Conservation (phyloP, 37 sponge, comb jelly and placozoan species). For the Spongia lamella region DNA sequence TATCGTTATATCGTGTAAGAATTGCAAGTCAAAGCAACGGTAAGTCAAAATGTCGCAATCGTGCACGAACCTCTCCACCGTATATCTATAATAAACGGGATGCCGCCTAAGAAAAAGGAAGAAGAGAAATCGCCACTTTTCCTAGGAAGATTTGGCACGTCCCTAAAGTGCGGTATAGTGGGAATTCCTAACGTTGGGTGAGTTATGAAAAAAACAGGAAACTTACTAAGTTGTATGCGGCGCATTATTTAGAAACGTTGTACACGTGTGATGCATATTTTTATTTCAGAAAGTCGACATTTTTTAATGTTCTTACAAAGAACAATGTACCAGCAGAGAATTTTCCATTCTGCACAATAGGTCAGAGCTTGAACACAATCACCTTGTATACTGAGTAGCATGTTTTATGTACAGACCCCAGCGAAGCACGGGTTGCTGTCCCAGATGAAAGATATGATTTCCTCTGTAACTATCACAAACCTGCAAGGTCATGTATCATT, state of each 20-base stretch:
- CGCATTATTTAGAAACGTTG: not conserved
- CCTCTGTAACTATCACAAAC: slow-evolving; percentile 84
- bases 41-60: too few relatives aligned
- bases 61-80: too few relatives aligned
- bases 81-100: slow-evolving; percentile 2
- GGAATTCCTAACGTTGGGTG: slow-evolving; percentile 98
- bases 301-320: slow-evolving; percentile 96
- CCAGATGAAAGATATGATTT: slow-evolving; percentile 90
- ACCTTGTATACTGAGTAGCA: slow-evolving; percentile 22
- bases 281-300: slow-evolving; percentile 85
- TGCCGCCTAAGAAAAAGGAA: slow-evolving; percentile 97
- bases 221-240: not conserved
- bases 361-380: slow-evolving; percentile 95
- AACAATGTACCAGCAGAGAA: slow-evolving; percentile 93
- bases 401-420: not conserved
- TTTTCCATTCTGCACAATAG: slow-evolving; percentile 99
- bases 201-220: slow-evolving; percentile 8
- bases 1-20: not conserved
- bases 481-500: slow-evolving; percentile 45
- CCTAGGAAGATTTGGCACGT: slow-evolving; percentile 92
- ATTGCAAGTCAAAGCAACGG: too few relatives aligned
- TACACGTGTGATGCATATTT: not conserved
- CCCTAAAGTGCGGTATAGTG: slow-evolving; percentile 95
- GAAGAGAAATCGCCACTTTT: slow-evolving; percentile 68
- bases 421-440: slow-evolving; percentile 77